Conservation (phyloP, 2,888 invertebrate genomes). For the Seira ritae region DNA sequence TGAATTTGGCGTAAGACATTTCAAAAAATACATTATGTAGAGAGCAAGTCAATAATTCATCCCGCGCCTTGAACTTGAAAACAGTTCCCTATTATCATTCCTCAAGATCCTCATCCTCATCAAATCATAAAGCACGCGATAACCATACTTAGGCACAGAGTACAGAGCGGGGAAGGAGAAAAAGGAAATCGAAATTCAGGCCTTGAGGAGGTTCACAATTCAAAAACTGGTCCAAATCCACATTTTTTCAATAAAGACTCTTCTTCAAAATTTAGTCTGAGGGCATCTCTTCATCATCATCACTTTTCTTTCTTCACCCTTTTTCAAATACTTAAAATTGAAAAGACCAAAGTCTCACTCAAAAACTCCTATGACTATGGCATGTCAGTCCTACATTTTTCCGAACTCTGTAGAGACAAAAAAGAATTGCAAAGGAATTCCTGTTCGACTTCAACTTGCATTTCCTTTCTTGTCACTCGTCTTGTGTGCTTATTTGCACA, state of each 20-base stretch:
- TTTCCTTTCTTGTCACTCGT: not conserved
- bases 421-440: not conserved
- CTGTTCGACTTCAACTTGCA: not conserved
- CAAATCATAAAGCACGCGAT: slow-evolving; percentile 28
- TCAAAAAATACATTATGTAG: not conserved
- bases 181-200: slow-evolving; percentile 57
- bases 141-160: not conserved
- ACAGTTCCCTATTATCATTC: not conserved
- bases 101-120: not conserved
- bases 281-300: not conserved
- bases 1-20: not conserved
- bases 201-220: slow-evolving; percentile 37
- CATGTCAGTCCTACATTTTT: not conserved
- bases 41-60: slow-evolving; percentile 46
- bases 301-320: slow-evolving; percentile 1
- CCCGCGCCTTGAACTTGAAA: slow-evolving; percentile 16
- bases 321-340: not conserved
- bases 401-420: not conserved
- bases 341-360: too few species aligned
- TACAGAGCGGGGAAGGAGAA: slow-evolving; percentile 8
- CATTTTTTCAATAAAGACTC: slow-evolving; percentile 16
- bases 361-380: too few species aligned
- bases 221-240: slow-evolving; percentile 41
- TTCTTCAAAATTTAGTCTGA: slow-evolving; percentile 2
- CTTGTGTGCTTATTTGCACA: not conserved